phyloP scores from a whole-genome alignment of 2,797 vertebrate genomes.

The Gambelia wislizenii region DNA sequence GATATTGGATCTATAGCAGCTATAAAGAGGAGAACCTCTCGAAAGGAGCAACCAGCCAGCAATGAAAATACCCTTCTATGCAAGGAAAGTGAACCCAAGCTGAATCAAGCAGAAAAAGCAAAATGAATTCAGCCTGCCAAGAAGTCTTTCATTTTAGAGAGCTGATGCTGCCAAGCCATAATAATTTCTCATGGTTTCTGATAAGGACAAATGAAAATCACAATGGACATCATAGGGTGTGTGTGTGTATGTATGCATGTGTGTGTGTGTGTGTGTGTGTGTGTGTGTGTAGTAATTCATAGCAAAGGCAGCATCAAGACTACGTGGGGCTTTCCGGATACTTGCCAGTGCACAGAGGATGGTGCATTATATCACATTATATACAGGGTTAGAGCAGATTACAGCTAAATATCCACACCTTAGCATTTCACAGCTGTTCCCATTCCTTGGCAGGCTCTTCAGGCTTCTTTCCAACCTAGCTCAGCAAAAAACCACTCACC shows the following conservation, averaged over 20 bases:
- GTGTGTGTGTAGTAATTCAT: not conserved
- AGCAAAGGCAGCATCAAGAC: conserved; percentile 42
- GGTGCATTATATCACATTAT: conserved; percentile 56
- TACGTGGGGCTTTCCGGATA: conserved; percentile 27
- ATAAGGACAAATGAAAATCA: not conserved
- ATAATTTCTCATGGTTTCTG: not conserved
- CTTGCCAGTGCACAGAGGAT: conserved; percentile 48
- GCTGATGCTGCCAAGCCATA: not conserved
- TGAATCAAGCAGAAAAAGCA: not conserved
- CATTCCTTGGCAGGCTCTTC: conserved; percentile 61
- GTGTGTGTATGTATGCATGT: too few relatives aligned
- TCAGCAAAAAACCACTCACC: conserved; percentile 70
- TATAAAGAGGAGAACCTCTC: too few relatives aligned
- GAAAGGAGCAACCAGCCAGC: not conserved
- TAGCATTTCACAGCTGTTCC: conserved; percentile 71
- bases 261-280: too few relatives aligned
- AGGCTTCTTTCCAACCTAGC: conserved; percentile 71
- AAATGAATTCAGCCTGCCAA: not conserved
- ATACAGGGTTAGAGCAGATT: conserved; percentile 66
- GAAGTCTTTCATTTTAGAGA: not conserved
- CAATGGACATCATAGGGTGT: not conserved
- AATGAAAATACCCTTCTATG: not conserved
- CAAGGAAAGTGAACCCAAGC: too few relatives aligned
- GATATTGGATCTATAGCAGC: too few relatives aligned
- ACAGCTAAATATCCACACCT: conserved; percentile 68